Evolutionary conservation across 2,888 invertebrate species (phyloP).

Genomic region (Pyrrhosoma nymphula): DNA sequence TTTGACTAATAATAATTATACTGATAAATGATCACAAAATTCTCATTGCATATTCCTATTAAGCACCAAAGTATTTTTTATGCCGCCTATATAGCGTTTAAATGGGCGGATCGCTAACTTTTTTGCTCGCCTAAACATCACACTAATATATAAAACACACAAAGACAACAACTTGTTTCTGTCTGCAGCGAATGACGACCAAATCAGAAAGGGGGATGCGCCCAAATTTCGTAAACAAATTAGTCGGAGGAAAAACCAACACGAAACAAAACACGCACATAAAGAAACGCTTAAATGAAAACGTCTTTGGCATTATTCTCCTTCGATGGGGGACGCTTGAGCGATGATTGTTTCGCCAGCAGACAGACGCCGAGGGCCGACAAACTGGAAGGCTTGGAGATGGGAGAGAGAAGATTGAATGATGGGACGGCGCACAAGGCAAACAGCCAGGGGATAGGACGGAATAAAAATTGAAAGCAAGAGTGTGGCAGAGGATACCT

Average conservation of each 20-base stretch:
- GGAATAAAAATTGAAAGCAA: conserved; percentile 43
- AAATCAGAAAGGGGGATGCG: background rate
- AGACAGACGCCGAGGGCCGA: conserved; percentile 39
- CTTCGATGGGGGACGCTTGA: background rate
- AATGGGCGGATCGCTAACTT: too few species aligned
- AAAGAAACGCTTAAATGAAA: conserved; percentile 62
- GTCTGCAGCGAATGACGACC: background rate
- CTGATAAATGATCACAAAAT: too few species aligned
- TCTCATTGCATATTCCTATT: too few species aligned
- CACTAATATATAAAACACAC: background rate
- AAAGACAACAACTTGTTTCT: background rate
- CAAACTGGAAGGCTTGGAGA: conserved; percentile 2
- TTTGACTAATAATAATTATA: too few species aligned
- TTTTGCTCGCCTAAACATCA: background rate
- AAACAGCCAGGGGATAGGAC: conserved; percentile 50
- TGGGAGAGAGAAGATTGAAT: conserved; percentile 30
- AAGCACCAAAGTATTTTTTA: too few species aligned
- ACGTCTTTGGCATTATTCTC: conserved; percentile 52
- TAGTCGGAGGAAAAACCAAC: background rate
- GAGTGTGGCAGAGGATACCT: conserved; percentile 45
- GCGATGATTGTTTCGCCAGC: conserved; percentile 57
- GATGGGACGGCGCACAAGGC: conserved; percentile 41
- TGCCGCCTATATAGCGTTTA: too few species aligned
- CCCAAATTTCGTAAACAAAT: conserved; percentile 22
- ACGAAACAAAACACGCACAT: background rate